These are phyloP conservation scores for Micropterix aruncella DNA, from an alignment of 2,888 invertebrate species.

Conservation along the genomic window DNA sequence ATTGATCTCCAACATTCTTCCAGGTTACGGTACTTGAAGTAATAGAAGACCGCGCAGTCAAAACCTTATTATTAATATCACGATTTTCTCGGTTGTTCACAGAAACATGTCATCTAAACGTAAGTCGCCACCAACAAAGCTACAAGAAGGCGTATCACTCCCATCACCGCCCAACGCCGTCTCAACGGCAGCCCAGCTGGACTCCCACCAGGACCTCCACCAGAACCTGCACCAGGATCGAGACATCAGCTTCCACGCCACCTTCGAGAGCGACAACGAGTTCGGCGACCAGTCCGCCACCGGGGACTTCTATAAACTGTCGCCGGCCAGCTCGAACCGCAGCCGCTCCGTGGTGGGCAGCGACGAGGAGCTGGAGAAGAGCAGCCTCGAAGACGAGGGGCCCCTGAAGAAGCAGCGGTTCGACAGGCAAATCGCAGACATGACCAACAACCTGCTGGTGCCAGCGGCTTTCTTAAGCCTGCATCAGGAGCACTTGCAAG, in stretches of 20 bases:
- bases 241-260: constrained; percentile 9
- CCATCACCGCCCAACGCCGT: constrained; percentile 28
- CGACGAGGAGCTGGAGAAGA: constrained; percentile 41
- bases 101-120: constrained; percentile 96
- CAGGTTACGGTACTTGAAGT: too few species aligned
- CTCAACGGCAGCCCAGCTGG: constrained; percentile 38
- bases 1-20: too few species aligned
- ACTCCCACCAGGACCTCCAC: constrained; percentile 19
- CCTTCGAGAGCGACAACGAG: constrained; percentile 22
- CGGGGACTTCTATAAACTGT: constrained; percentile 27
- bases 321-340: constrained; percentile 32
- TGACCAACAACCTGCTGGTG: constrained; percentile 44
- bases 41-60: too few species aligned
- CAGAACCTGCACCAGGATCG: constrained; percentile 9
- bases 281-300: constrained; percentile 16
- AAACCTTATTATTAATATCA: too few species aligned
- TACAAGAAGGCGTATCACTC: constrained; percentile 56
- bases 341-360: constrained; percentile 28
- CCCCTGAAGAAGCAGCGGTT: constrained; percentile 47
- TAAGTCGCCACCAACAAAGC: constrained; percentile 89
- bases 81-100: constrained; percentile 34
- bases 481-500: constrained; percentile 39
- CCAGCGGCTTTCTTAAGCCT: constrained; percentile 38
- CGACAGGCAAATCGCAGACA: constrained; percentile 39
- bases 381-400: constrained; percentile 43